Evolutionary conservation across 2,888 invertebrate species (phyloP).

Genomic region (Acleris emargana): DNA sequence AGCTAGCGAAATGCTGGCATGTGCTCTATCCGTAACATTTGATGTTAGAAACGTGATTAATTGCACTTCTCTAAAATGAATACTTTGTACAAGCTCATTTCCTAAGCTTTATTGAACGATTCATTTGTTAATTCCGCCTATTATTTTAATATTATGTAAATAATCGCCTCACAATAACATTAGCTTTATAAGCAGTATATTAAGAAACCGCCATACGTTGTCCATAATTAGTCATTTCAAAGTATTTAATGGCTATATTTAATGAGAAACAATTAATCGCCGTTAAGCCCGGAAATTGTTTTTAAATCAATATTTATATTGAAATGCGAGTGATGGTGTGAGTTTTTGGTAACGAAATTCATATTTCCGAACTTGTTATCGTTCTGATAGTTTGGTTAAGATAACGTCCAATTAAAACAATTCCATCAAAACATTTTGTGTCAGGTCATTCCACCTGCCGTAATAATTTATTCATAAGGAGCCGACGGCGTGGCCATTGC

Average conservation of each 20-base stretch:
- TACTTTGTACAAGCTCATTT: too few relatives aligned
- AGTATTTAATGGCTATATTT: slow-evolving; percentile 40
- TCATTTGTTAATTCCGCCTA: neutral
- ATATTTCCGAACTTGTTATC: slow-evolving; percentile 73
- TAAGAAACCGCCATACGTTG: slow-evolving; percentile 22
- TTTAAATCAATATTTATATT: slow-evolving; percentile 62
- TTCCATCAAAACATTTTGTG: slow-evolving; percentile 83
- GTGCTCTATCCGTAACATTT: too few relatives aligned
- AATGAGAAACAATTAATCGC: slow-evolving; percentile 57
- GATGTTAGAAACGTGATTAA: too few relatives aligned
- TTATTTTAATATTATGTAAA: slow-evolving; percentile 9
- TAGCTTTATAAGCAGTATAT: slow-evolving; percentile 10
- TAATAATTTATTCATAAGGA: slow-evolving; percentile 80
- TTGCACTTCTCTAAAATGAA: too few relatives aligned
- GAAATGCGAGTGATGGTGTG: slow-evolving; percentile 69
- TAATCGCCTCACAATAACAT: slow-evolving; percentile 3
- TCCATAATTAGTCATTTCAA: slow-evolving; percentile 29
- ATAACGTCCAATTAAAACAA: slow-evolving; percentile 83
- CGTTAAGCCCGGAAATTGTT: slow-evolving; percentile 61
- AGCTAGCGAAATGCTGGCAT: too few relatives aligned
- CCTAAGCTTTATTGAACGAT: too few relatives aligned
- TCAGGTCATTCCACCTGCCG: slow-evolving; percentile 83
- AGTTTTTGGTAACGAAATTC: slow-evolving; percentile 71
- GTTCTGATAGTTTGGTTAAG: slow-evolving; percentile 69
- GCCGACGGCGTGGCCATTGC: slow-evolving; percentile 55